Conservation (phyloP, 2,888 invertebrate species). For the Drosophila neotestacea region DNA sequence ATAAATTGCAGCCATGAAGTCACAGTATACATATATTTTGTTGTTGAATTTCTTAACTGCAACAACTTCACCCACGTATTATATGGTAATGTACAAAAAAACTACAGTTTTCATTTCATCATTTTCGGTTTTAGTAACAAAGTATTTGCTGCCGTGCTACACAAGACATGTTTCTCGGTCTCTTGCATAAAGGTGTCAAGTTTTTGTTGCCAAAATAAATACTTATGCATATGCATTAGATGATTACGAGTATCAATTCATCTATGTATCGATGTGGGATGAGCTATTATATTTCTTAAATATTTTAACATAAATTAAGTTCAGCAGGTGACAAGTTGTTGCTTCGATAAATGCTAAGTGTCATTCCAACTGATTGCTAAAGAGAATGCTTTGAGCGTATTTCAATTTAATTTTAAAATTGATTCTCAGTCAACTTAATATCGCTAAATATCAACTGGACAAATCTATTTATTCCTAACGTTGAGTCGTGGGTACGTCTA, state of each 20-base stretch:
- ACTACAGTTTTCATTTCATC: slow-evolving; percentile 34
- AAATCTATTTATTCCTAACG: too few species aligned
- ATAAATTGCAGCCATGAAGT: slow-evolving; percentile 57
- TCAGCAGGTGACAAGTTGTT: not conserved
- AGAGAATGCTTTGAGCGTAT: not conserved
- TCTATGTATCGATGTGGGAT: slow-evolving; percentile 10
- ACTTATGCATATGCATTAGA: slow-evolving; percentile 48
- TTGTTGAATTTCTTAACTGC: slow-evolving; percentile 20
- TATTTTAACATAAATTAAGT: slow-evolving; percentile 17
- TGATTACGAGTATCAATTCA: slow-evolving; percentile 14
- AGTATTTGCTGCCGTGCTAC: slow-evolving; percentile 54
- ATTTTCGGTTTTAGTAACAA: slow-evolving; percentile 31
- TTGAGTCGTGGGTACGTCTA: too few species aligned
- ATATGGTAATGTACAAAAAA: slow-evolving; percentile 38
- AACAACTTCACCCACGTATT: slow-evolving; percentile 42
- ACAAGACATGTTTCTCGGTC: slow-evolving; percentile 36
- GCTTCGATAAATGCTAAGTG: slow-evolving; percentile 22
- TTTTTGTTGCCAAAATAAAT: slow-evolving; percentile 30
- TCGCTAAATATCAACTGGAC: too few species aligned
- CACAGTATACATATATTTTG: slow-evolving; percentile 38
- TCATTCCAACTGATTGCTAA: slow-evolving; percentile 15
- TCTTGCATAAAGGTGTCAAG: slow-evolving; percentile 57
- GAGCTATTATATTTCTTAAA: slow-evolving; percentile 22
- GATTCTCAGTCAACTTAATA: too few species aligned
- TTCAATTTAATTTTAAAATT: not conserved